Conservation (phyloP, 2,113 vertebrate species). For the Chascanopsetta lugubris region DNA sequence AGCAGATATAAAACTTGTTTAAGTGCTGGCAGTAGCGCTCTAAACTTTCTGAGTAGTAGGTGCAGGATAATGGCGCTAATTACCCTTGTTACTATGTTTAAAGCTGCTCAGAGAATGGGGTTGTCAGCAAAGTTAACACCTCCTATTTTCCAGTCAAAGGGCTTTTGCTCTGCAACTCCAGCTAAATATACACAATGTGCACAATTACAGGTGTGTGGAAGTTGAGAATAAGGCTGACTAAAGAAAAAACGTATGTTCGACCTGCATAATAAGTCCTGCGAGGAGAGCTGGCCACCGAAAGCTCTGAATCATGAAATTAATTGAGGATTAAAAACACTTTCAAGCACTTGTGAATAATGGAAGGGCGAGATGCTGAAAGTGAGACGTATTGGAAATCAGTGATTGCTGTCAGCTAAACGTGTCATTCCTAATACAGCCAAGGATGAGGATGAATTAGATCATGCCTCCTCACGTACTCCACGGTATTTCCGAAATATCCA, state of each 20-base stretch:
- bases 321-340: conserved; percentile 60
- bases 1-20: conserved; percentile 38
- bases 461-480: conserved; percentile 7
- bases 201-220: conserved; percentile 46
- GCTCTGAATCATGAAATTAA: conserved; percentile 69
- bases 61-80: conserved; percentile 69
- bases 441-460: conserved; percentile 16
- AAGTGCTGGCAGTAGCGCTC: conserved; percentile 43
- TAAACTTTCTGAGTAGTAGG: conserved; percentile 54
- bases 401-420: conserved; percentile 40
- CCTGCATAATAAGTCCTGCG: conserved; percentile 46
- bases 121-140: conserved; percentile 66
- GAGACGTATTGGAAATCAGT: conserved; percentile 33
- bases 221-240: conserved; percentile 42
- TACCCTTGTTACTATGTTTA: conserved; percentile 53
- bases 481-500: not conserved
- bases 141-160: conserved; percentile 59
- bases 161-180: conserved; percentile 24
- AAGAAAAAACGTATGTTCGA: conserved; percentile 50
- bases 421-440: conserved; percentile 8
- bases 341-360: conserved; percentile 47
- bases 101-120: conserved; percentile 49
- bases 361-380: conserved; percentile 45
- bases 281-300: conserved; percentile 53
- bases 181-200: conserved; percentile 61